Evolutionary conservation across 2,797 vertebrate genomes (phyloP).

Genomic region (Parauchenoglanis punctatus): DNA sequence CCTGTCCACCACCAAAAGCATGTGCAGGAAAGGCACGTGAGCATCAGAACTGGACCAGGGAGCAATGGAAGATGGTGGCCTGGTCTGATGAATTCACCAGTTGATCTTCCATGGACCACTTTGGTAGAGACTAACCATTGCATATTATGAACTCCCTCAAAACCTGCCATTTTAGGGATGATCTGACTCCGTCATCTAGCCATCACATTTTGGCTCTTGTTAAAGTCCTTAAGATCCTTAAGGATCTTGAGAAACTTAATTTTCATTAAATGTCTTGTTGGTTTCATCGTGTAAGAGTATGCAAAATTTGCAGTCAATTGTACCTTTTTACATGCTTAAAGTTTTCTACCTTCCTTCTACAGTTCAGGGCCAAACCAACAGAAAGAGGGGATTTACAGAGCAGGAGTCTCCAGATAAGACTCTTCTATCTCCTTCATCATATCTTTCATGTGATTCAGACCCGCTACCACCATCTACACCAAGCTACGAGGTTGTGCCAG

Average conservation of each 20-base stretch:
- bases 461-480: neutral
- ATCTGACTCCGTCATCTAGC: too few species aligned
- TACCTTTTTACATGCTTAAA: neutral
- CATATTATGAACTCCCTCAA: too few species aligned
- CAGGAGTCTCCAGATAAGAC: neutral
- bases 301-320: neutral
- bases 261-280: neutral
- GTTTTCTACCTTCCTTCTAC: neutral
- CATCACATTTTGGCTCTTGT: too few species aligned
- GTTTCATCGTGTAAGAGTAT: neutral
- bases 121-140: too few species aligned
- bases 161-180: too few species aligned
- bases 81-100: too few species aligned
- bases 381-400: constrained; percentile 19
- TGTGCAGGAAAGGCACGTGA: too few species aligned
- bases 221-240: too few species aligned
- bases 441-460: constrained; percentile 5
- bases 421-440: neutral
- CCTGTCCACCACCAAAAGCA: too few species aligned
- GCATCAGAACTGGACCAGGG: too few species aligned
- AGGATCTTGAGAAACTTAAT: neutral
- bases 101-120: too few species aligned
- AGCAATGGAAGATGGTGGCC: too few species aligned
- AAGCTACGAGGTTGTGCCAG: constrained; percentile 42
- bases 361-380: constrained; percentile 22